These are phyloP conservation scores for Leptinotarsa haldemani DNA, from an alignment of 2,888 invertebrate genomes.

Conservation along the genomic window DNA sequence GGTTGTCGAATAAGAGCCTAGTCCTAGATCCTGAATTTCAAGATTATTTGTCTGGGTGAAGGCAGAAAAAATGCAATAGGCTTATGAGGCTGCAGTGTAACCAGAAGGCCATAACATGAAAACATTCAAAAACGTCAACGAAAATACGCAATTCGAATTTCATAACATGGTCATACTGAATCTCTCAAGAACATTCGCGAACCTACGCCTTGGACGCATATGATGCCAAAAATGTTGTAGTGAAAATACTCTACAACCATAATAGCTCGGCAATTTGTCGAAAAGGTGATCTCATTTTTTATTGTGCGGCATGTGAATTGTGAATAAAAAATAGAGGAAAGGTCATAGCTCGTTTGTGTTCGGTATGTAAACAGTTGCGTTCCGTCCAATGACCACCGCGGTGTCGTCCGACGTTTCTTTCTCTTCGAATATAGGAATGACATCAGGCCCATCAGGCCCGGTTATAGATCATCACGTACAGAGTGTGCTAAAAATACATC, in stretches of 20 bases:
- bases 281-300: slow-evolving; percentile 39
- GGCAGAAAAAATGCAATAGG: too few species aligned
- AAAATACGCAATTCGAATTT: too few species aligned
- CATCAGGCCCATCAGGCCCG: slow-evolving; percentile 34
- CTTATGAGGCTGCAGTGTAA: too few species aligned
- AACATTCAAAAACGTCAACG: too few species aligned
- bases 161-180: too few species aligned
- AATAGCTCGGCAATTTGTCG: slow-evolving; percentile 16
- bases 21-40: too few species aligned
- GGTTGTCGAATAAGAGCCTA: too few species aligned
- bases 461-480: slow-evolving; percentile 14
- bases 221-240: slow-evolving; percentile 30
- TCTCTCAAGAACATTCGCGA: background rate
- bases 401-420: slow-evolving; percentile 28
- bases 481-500: slow-evolving; percentile 17
- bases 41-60: too few species aligned
- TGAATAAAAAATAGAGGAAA: slow-evolving; percentile 35
- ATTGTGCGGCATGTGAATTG: slow-evolving; percentile 30
- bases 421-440: slow-evolving; percentile 42
- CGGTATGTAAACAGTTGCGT: slow-evolving; percentile 36
- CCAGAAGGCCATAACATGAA: too few species aligned
- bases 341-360: slow-evolving; percentile 38
- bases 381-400: slow-evolving; percentile 24
- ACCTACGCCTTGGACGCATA: slow-evolving; percentile 1
- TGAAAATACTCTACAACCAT: slow-evolving; percentile 27